phyloP scores from a whole-genome alignment of 37 sponge, comb jelly and placozoan species.

The Petrosia ficiformis region DNA sequence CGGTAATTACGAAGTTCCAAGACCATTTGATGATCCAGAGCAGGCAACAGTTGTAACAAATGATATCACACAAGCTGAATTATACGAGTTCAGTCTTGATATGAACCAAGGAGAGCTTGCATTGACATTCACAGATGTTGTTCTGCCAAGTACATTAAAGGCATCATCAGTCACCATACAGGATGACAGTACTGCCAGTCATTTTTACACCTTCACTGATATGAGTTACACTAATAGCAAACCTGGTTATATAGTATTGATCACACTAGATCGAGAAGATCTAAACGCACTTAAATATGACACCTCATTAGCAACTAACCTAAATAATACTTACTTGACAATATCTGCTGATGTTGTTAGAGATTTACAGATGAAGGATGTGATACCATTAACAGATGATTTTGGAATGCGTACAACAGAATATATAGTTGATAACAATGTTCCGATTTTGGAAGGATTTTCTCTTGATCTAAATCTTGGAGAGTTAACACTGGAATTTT shows the following conservation, averaged over 20 bases:
- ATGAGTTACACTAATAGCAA: conserved; percentile 33
- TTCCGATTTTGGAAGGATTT: conserved; percentile 56
- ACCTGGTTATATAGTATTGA: conserved; percentile 41
- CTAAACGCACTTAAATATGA: conserved; percentile 62
- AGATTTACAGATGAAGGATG: conserved; percentile 47
- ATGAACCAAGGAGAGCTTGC: conserved; percentile 62
- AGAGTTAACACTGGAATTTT: conserved; percentile 55
- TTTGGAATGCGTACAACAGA: conserved; percentile 38
- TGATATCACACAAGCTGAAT: conserved; percentile 45
- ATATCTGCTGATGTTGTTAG: conserved; percentile 59
- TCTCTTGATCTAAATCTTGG: conserved; percentile 69
- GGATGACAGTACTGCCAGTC: conserved; percentile 36
- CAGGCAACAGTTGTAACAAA: not conserved
- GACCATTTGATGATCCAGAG: conserved; percentile 9
- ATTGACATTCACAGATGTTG: conserved; percentile 79
- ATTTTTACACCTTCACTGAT: conserved; percentile 34
- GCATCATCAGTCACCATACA: conserved; percentile 55
- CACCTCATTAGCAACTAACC: conserved; percentile 61
- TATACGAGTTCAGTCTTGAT: conserved; percentile 63
- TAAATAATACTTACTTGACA: conserved; percentile 70
- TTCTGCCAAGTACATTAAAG: conserved; percentile 33
- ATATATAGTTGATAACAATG: conserved; percentile 65
- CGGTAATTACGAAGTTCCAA: conserved; percentile 47
- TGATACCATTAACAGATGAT: conserved; percentile 63
- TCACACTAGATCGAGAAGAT: conserved; percentile 36